Evolutionary conservation across 2,888 invertebrate genomes (phyloP), one percentile per base, ranked within the genome.

Genomic region (Odontocerum albicorne): DNA sequence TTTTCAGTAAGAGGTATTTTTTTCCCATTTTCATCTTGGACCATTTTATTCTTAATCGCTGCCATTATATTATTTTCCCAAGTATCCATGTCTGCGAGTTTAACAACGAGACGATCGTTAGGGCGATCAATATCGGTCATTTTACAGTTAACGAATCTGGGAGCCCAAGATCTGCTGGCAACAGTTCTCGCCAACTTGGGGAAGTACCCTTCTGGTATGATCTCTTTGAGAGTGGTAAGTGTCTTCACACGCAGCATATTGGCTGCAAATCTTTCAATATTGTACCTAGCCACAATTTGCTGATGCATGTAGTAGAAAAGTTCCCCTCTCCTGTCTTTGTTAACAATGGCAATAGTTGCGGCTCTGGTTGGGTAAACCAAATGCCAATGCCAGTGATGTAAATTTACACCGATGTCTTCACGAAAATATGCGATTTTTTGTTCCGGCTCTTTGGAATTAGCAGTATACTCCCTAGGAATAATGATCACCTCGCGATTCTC

Each of bases 131-230:
- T 65, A 69, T 90, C 85, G 59, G 77, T 72, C 57, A 88, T 74
- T 1, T 63, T 57, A 65, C 84, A 80, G 59, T 81, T 81, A 13
- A 80, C 72, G 12, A 83, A 81, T 27, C 91, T 81, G 1, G 88
- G 81, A 0, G 90, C 87, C 82, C 87, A 91, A 0, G 85, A 82
- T 17, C 90, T 81, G 49, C 87, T 86, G 33, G 82, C 77, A 1
- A 82, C 84, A 62, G 84, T 69, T 58, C 87, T 87, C 69, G 90
- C 85, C 31, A 92, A 72, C 72, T 92, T 92, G 0, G 91, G 88
- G 72, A 87, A 92, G 66, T 92, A 92, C 0, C 86, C 91, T 67
- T 92, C 90, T 0, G 77, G 72, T 46, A 92, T 85, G 0, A 86
- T 82, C 3, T 84, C 85, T 7, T 84, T 75, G 43, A 65, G 62